These are phyloP conservation scores for Ascaphus truei DNA, from an alignment of 2,113 vertebrate species.

Conservation along the genomic window DNA sequence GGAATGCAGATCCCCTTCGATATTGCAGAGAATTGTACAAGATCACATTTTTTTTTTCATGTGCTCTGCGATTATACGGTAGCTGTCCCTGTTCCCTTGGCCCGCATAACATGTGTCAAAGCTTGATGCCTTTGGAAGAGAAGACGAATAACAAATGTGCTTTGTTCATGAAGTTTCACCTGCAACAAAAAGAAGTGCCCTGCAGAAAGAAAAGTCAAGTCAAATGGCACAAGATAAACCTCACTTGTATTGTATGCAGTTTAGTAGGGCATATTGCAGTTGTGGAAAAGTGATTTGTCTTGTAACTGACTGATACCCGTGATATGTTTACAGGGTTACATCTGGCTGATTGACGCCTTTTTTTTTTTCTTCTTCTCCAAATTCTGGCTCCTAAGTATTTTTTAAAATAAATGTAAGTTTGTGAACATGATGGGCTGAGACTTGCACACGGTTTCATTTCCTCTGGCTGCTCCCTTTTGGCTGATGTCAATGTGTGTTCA, in stretches of 20 bases:
- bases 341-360: too few species aligned
- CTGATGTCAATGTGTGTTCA: too few species aligned
- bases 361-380: too few species aligned
- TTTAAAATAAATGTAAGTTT: too few species aligned
- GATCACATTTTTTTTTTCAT: conserved; percentile 5
- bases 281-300: neutral
- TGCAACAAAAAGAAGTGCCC: neutral
- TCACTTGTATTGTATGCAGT: too few species aligned
- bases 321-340: too few species aligned
- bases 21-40: neutral
- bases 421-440: too few species aligned
- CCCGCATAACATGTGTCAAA: neutral
- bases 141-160: neutral
- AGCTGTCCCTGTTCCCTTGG: neutral
- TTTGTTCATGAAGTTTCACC: neutral
- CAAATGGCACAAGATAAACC: too few species aligned
- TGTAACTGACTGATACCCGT: neutral
- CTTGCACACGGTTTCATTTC: too few species aligned
- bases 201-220: neutral
- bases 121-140: neutral
- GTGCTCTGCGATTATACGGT: neutral
- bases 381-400: too few species aligned
- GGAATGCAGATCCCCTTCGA: conserved; percentile 23
- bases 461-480: too few species aligned
- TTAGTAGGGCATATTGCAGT: neutral